phyloP scores from a whole-genome alignment of 2,888 invertebrate species.

The Zaprionus bogoriensis region DNA sequence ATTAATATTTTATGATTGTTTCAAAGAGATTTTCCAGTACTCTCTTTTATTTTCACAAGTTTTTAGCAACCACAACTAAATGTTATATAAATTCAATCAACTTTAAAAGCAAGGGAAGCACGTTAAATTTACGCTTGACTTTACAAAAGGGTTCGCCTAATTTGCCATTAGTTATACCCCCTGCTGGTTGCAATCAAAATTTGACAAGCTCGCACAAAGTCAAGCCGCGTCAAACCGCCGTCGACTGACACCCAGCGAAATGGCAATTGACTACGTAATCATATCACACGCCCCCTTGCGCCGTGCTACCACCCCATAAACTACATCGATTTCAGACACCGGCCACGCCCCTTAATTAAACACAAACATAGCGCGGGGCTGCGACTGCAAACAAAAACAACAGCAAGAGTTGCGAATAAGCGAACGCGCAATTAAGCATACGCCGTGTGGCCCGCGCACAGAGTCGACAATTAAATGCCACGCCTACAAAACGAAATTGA shows the following conservation, averaged over 20 bases:
- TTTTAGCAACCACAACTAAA: too few species aligned
- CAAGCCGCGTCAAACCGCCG: background rate
- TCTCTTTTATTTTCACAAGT: too few species aligned
- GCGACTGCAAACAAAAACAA: conserved; percentile 5
- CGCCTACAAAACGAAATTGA: conserved; percentile 62
- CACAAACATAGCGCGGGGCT: conserved; percentile 19
- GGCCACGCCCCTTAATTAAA: conserved; percentile 55
- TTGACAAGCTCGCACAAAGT: background rate
- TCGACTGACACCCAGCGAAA: conserved; percentile 11
- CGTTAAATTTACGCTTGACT: too few species aligned
- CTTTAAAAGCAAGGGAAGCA: background rate
- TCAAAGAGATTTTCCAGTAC: too few species aligned
- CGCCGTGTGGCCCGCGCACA: conserved; percentile 19
- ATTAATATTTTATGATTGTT: background rate
- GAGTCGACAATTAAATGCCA: conserved; percentile 59
- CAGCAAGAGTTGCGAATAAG: conserved; percentile 14
- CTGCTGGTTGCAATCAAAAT: background rate
- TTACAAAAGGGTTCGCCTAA: too few species aligned
- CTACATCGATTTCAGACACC: conserved; percentile 23
- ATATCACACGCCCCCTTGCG: conserved; percentile 28
- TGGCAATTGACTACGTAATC: conserved; percentile 23
- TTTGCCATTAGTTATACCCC: too few species aligned
- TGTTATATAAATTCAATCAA: background rate
- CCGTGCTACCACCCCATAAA: conserved; percentile 8
- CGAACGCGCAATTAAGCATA: conserved; percentile 55